phyloP scores from a whole-genome alignment of 1,140 invertebrate genomes.

The Muscidifurax raptorellus region DNA sequence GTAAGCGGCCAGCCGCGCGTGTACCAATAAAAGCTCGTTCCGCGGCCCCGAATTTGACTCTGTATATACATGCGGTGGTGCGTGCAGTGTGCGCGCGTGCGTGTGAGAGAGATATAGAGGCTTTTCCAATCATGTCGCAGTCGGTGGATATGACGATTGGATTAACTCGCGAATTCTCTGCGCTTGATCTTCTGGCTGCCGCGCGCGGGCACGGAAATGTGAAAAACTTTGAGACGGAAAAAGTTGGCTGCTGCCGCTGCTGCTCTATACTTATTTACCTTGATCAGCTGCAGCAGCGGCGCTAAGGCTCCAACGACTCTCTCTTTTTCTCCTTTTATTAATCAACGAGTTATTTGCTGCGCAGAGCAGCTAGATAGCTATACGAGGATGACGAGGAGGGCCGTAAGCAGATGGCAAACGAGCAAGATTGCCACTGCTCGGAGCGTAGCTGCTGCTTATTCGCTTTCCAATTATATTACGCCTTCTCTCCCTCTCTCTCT shows the following conservation, averaged over 20 bases:
- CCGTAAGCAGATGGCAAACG: constrained; percentile 15
- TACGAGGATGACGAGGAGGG: constrained; percentile 28
- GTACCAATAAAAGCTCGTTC: constrained; percentile 16
- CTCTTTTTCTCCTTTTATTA: constrained; percentile 47
- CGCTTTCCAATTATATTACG: constrained; percentile 25
- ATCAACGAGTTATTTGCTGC: constrained; percentile 56
- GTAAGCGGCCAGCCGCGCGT: background rate
- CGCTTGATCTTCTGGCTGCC: background rate
- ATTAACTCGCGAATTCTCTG: constrained; percentile 2
- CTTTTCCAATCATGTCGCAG: constrained; percentile 22
- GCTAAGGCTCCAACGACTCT: background rate
- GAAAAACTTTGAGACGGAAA: constrained; percentile 10
- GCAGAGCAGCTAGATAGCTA: background rate
- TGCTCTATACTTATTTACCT: constrained; percentile 28
- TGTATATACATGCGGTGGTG: too few species aligned
- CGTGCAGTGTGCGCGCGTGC: background rate
- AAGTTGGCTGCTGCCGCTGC: background rate
- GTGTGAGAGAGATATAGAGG: background rate
- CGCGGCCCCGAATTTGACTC: background rate
- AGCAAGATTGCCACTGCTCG: constrained; percentile 36
- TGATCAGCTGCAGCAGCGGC: constrained; percentile 17
- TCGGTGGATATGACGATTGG: background rate
- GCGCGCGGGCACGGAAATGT: background rate
- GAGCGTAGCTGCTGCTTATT: background rate
- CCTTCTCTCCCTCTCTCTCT: background rate